Evolutionary conservation across 2,888 invertebrate species (phyloP), one percentile per base, ranked within the genome.

Genomic region (Cheiracanthium punctorium): DNA sequence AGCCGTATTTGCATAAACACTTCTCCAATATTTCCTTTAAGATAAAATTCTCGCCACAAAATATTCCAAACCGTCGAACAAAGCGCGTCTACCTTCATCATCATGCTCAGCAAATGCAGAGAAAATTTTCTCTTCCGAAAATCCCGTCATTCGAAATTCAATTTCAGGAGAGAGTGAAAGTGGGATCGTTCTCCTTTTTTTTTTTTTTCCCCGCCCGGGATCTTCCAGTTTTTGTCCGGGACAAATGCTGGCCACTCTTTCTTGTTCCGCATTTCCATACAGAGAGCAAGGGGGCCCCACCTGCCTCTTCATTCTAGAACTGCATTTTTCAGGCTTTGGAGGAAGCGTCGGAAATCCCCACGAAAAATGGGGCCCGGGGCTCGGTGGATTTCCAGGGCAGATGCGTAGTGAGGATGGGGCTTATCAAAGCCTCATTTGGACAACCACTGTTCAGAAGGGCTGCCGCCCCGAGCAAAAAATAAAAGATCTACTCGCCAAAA

Each of bases 251-350:
- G 43, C 43, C 17, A 48, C 43, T 48, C 10, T 10, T 48, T 17
- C 17, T 17, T 48, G 4, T 79, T 77, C 74, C 73, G 69, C 69
- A 79, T 85, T 85, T 85, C 84, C 79, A 85, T 80, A 85, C 52
- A 79, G 69, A 85, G 67, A 70, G n/a, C n/a, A n/a, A n/a, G n/a
- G n/a, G 52, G 58, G 79, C 28, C 58, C 69, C 79, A 74, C 74
- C 84, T 79, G 79, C 69, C 30, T 79, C 73, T 67, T 79, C 79
- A 79, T 79, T 75, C 58, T 14, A 14, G 52, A 43, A 85, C 84
- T 85, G 84, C 84, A 85, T 85, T 85, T 85, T 79, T 85, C 84
- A 85, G 71, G 77, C 77, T 84, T 84, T 84, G 43, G n/a, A n/a
- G 17, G 52, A 58, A 30, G 58, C 58, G 12, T 58, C 24, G 58